Conservation (phyloP, 1,140 invertebrate species). For the Rhynchophorus ferrugineus region DNA sequence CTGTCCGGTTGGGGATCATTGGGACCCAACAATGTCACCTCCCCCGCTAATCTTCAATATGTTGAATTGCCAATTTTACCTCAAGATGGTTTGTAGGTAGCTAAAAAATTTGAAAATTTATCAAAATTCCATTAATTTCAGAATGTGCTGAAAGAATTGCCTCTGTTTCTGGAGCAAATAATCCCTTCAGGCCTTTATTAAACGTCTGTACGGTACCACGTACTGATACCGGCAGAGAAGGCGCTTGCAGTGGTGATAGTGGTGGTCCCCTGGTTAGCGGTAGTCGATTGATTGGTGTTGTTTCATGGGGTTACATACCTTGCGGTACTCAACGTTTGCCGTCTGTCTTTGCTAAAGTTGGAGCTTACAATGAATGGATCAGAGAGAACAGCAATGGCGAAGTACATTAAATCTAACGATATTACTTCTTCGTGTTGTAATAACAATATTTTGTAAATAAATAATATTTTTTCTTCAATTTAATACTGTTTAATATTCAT, state of each 20-base stretch:
- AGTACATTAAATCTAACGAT: too few species aligned
- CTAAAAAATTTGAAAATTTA: not conserved
- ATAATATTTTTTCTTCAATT: too few species aligned
- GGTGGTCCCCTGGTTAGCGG: not conserved
- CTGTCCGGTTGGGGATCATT: not conserved
- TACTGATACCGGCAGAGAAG: not conserved
- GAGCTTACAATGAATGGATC: not conserved
- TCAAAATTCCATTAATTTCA: not conserved
- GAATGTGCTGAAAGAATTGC: not conserved
- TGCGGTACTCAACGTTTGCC: not conserved
- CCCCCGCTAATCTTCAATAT: not conserved
- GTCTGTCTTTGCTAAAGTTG: not conserved
- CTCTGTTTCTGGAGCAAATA: not conserved
- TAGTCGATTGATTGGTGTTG: not conserved
- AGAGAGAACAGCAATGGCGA: not conserved
- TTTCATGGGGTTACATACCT: not conserved
- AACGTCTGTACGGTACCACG: not conserved
- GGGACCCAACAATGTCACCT: not conserved
- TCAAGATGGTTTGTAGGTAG: not conserved
- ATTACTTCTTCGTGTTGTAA: too few species aligned
- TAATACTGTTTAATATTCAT: too few species aligned
- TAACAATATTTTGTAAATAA: too few species aligned
- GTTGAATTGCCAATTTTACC: not conserved
- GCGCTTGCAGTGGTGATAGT: not conserved
- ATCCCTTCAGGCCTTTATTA: not conserved